Evolutionary conservation across 2,888 invertebrate species (phyloP).

Genomic region (Heterodera filipjevi): DNA sequence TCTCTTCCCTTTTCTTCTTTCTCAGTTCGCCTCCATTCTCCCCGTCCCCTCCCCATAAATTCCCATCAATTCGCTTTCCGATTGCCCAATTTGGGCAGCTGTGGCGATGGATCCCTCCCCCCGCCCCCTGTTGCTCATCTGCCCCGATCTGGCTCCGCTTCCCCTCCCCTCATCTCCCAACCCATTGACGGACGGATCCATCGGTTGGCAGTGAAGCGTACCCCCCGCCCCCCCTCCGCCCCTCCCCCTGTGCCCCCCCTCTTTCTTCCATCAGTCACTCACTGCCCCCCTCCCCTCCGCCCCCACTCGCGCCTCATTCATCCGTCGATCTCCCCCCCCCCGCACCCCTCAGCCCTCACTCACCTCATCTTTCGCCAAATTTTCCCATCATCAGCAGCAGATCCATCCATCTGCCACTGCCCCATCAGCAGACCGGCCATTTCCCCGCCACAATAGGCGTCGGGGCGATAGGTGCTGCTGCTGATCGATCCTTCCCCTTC

Average conservation of each 20-base stretch:
- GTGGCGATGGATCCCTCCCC: constrained; percentile 8
- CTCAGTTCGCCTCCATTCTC: background rate
- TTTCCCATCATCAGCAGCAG: background rate
- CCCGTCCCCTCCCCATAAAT: background rate
- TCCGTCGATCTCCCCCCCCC: background rate
- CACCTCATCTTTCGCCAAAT: constrained; percentile 12
- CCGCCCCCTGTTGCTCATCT: constrained; percentile 1
- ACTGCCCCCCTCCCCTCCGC: background rate
- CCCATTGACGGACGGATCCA: background rate
- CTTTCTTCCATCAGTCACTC: background rate
- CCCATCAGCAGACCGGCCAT: constrained; percentile 12
- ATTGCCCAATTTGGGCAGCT: constrained; percentile 12
- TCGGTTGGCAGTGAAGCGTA: constrained; percentile 8
- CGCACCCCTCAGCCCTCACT: background rate
- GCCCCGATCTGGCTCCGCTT: constrained; percentile 8
- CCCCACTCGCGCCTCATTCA: background rate
- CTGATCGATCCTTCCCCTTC: constrained; percentile 9
- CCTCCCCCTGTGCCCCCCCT: background rate
- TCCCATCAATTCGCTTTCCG: constrained; percentile 10
- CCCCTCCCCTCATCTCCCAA: background rate
- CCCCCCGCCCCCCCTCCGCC: background rate
- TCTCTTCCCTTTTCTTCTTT: background rate
- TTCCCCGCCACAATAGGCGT: background rate
- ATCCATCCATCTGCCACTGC: constrained; percentile 13
- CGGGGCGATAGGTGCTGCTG: background rate